Percentiles rank a stretch among this genome's conserved stretches.
These are phyloP conservation scores for Dolomedes plantarius DNA, from an alignment of 2,888 invertebrate genomes.

Conservation along the genomic window DNA sequence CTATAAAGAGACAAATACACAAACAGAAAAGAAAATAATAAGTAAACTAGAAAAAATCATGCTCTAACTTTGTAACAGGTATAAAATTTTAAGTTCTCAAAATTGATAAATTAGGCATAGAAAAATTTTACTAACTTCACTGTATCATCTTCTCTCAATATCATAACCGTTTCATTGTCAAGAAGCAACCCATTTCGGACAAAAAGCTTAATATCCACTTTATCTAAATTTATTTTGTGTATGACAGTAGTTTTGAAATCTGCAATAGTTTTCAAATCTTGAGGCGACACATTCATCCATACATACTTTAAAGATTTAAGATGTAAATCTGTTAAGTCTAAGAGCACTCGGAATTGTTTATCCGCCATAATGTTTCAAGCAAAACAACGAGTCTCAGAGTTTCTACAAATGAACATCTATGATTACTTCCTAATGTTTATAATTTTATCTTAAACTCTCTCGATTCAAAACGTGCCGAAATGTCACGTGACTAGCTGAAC, in stretches of 20 bases:
- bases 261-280: conserved; percentile 33
- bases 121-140: conserved; percentile 63
- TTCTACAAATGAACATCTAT: no score
- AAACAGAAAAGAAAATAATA: no score
- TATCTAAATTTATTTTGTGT: conserved; percentile 23
- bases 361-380: conserved; percentile 15
- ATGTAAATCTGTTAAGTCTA: conserved; percentile 51
- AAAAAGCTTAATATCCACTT: conserved; percentile 25
- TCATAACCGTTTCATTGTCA: conserved; percentile 35
- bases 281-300: conserved; percentile 49
- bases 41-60: no score
- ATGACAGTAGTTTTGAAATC: conserved; percentile 41
- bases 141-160: conserved; percentile 54
- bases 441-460: no score
- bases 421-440: no score
- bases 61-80: no score
- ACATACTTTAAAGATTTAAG: conserved; percentile 23
- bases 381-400: neutral
- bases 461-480: no score
- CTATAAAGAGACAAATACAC: no score
- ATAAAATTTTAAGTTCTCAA: no score
- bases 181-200: conserved; percentile 39
- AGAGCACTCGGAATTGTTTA: conserved; percentile 33
- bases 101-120: no score
- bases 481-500: no score